These are phyloP conservation scores for Troides oblongomaculatus DNA, from an alignment of 2,888 invertebrate genomes.

Conservation along the genomic window DNA sequence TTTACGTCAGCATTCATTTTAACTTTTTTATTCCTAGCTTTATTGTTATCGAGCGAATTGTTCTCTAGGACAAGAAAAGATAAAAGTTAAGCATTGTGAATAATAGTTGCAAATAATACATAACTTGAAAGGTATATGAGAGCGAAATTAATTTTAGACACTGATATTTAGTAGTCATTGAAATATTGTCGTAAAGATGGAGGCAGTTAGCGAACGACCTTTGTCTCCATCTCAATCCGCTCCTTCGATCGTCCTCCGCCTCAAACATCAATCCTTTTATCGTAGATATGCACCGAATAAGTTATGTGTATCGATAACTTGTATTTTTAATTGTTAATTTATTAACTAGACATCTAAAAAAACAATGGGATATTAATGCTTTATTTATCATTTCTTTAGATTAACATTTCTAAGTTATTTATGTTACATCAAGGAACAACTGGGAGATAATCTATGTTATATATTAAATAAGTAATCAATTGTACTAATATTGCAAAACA, in stretches of 20 bases:
- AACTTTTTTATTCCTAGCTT: not conserved
- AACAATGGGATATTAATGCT: not conserved
- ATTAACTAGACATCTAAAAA: not conserved
- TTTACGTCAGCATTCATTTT: not conserved
- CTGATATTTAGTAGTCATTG: constrained; percentile 2
- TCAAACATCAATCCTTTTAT: constrained; percentile 79
- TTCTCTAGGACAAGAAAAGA: not conserved
- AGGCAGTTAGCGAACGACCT: constrained; percentile 46
- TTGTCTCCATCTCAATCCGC: constrained; percentile 73
- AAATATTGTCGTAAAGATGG: constrained; percentile 61
- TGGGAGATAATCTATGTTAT: too few species aligned
- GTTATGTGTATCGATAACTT: constrained; percentile 39
- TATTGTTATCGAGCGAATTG: too few species aligned
- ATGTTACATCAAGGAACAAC: too few species aligned
- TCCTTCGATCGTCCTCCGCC: constrained; percentile 64
- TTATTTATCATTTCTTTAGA: not conserved
- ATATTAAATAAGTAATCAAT: too few species aligned
- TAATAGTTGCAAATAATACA: not conserved
- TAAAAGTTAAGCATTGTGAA: not conserved
- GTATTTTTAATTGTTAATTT: not conserved
- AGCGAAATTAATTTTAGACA: not conserved
- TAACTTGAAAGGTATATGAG: not conserved
- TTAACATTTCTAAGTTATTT: too few species aligned
- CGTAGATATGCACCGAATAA: constrained; percentile 45
- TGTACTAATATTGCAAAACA: too few species aligned